Evolutionary conservation across 2,888 invertebrate species (phyloP).

Genomic region (Helicoverpa assulta): DNA sequence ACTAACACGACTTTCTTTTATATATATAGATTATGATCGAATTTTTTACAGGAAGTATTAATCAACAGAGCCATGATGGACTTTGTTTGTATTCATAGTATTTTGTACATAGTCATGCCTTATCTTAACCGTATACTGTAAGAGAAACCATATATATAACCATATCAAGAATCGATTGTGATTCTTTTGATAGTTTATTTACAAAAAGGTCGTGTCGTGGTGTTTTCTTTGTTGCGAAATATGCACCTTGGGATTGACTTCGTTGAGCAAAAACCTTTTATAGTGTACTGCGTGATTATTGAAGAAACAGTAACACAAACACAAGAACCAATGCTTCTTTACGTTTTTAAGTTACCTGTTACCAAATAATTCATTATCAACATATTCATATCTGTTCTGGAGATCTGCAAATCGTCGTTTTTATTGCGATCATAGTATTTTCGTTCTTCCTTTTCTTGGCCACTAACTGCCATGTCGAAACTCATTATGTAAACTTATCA

Average conservation of each 20-base stretch:
- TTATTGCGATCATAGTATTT: conserved; percentile 93
- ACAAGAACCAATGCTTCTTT: conserved; percentile 6
- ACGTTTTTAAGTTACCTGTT: conserved; percentile 92
- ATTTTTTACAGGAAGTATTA: not conserved
- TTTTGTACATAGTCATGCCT: not conserved
- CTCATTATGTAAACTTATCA: conserved; percentile 75
- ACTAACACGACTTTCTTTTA: no score
- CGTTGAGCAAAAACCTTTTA: not conserved
- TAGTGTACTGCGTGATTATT: not conserved
- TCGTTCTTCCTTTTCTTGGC: conserved; percentile 82
- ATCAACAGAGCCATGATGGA: not conserved
- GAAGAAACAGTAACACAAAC: conserved; percentile 4
- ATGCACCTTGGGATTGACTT: conserved; percentile 26
- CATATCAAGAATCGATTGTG: conserved; percentile 6
- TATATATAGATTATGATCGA: no score
- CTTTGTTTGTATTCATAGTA: not conserved
- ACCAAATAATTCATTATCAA: conserved; percentile 99
- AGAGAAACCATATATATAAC: conserved; percentile 4
- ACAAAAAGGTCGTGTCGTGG: conserved; percentile 30
- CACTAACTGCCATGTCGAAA: conserved; percentile 79
- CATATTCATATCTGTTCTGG: conserved; percentile 98
- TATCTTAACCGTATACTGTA: conserved; percentile 4
- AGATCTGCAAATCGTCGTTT: conserved; percentile 94
- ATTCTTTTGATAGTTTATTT: conserved; percentile 30
- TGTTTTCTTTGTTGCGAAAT: conserved; percentile 57